phyloP scores from a whole-genome alignment of 64 coral and sea anemone species.

The Montipora efflorescens region DNA sequence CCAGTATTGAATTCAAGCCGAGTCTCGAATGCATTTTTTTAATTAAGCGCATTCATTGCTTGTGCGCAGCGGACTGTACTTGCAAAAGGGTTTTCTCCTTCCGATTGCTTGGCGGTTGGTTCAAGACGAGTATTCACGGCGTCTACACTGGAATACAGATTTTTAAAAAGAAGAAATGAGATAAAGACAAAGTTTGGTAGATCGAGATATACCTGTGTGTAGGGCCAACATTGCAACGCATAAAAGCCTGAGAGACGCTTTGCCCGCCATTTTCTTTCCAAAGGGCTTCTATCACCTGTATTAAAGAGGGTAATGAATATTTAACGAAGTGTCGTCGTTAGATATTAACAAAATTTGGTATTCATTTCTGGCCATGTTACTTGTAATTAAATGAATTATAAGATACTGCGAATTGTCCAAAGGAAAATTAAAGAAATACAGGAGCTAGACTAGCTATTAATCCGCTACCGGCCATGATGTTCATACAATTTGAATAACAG shows the following conservation, averaged over 20 bases:
- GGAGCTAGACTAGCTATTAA: too few relatives aligned
- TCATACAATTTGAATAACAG: too few relatives aligned
- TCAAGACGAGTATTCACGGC: background rate
- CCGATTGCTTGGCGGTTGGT: background rate
- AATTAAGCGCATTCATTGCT: background rate
- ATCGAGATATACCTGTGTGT: background rate
- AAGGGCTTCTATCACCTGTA: constrained; percentile 42
- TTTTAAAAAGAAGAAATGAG: background rate
- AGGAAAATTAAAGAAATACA: too few relatives aligned
- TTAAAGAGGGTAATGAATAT: constrained; percentile 36
- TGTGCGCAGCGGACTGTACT: background rate
- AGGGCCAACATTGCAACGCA: background rate
- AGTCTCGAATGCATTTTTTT: background rate
- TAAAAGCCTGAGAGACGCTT: background rate
- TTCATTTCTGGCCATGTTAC: background rate
- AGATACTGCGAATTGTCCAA: background rate
- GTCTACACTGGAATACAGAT: background rate
- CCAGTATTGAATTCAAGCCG: background rate
- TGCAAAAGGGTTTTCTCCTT: background rate
- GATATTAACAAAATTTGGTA: constrained; percentile 31
- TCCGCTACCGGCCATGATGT: too few relatives aligned
- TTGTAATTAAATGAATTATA: background rate
- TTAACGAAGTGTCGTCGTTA: constrained; percentile 14
- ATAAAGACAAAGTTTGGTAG: background rate
- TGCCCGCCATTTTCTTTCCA: constrained; percentile 45